Base-by-base conservation (phyloP, 2,888 invertebrate species). In the Tanytarsus gracilentus region DNA sequence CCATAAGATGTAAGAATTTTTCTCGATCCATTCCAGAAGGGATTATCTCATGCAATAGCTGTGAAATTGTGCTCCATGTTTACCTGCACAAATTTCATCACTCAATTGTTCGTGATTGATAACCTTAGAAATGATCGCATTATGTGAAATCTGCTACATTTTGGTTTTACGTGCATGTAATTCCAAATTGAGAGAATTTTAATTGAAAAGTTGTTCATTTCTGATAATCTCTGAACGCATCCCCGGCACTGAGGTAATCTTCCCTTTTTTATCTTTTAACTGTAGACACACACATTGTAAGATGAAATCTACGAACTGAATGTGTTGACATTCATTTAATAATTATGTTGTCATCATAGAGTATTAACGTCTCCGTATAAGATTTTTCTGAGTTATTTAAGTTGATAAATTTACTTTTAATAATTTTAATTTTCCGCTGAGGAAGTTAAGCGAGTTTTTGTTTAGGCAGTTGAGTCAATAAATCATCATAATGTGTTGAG, bases 291-390 rank as follows among this genome's bases (percentile, higher is more conserved):
- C 23, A 11, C 11, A 44, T 18, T 44, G 9, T 23, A 44, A 44
- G 23, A 18, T 23, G 33, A n/a, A n/a, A n/a, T n/a, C n/a, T n/a
- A n/a, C n/a, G n/a, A n/a, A n/a, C n/a, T n/a, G 33, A 44, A 44
- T 30, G 21, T 58, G 48, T 58, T 48, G 58, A 58, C 26, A 30
- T 25, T 58, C 58, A 29, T 58, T 48, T 58, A 18, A 48, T 58
- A 58, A 58, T 58, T 58, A 58, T 48, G 58, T 58, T 58, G 58
- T 58, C 58, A 58, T 21, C 58, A 58, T 48, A 58, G 7, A 30
- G 40, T 16, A 25, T 55, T 55, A 39, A 26, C 40, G 3, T n/a
- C n/a, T n/a, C n/a, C 9, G 9, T 7, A n/a, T n/a, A n/a, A 30
- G 11, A 30, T 30, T n/a, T 16, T 44, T 21, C 8, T 21, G 16